Base-by-base conservation (phyloP, 2,888 invertebrate genomes). In the Drosophila lutescens region DNA sequence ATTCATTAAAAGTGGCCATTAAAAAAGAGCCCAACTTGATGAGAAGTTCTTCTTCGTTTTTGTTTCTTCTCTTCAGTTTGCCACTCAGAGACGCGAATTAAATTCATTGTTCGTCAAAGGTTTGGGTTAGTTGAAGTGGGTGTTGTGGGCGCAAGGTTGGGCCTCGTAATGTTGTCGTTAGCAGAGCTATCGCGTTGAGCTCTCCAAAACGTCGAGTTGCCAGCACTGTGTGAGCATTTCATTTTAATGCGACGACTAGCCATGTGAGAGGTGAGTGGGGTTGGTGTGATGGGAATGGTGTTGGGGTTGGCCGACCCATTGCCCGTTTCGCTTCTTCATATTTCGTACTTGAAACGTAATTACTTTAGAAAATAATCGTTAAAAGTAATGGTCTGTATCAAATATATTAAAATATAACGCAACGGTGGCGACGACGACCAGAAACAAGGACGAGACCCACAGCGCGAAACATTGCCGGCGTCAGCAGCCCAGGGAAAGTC, bases 291-390 rank as follows among this genome's bases (percentile, higher is more conserved):
- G 41, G 41, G 41, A 15, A 15, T 15, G 41, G 10, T 15, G 30
- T 8, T 30, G 8, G 26, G 26, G 30, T 30, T 30, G 77, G 54
- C 57, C 60, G 76, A 60, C 62, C 73, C 70, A 53, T 36, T 55
- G 55, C 62, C 70, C 61, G 50, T 61, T 75, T 78, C 74, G 82
- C 80, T 77, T 83, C 85, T 86, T 89, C 88, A 84, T 88, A 88
- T 86, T 89, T 85, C 88, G 86, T 88, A 85, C 84, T 88, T 86
- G 88, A 86, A 90, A 88, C 88, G 90, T 90, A 90, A 90, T 90
- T 90, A 90, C 90, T 90, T 90, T 90, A 89, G 90, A 90, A 90
- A 90, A 90, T 90, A 90, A 90, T 81, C 90, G 90, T 90, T 90
- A 90, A 90, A 90, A 90, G 88, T 90, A 90, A 90, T 90, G 88